Evolutionary conservation across 2,113 vertebrate species (phyloP).

Genomic region (Carettochelys insculpta): DNA sequence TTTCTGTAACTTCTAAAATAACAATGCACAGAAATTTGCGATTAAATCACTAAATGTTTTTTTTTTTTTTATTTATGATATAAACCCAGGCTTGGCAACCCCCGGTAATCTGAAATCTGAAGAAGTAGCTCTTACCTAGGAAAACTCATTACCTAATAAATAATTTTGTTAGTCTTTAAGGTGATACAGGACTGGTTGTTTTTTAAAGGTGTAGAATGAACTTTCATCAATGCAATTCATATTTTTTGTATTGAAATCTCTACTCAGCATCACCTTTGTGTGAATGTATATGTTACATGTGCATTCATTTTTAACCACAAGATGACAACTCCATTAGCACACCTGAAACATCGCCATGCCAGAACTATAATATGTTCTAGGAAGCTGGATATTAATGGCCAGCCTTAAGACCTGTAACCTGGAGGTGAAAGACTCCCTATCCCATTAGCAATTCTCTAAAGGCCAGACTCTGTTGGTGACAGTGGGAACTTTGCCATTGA

Average conservation of each 20-base stretch:
- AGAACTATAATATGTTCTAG: not conserved
- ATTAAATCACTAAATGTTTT: not conserved
- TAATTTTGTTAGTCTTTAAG: no score
- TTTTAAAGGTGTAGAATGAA: not conserved
- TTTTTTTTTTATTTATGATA: constrained; percentile 1
- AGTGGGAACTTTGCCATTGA: not conserved
- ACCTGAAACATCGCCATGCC: not conserved
- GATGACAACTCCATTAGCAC: not conserved
- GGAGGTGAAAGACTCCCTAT: not conserved
- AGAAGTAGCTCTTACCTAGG: no score
- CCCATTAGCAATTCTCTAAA: not conserved
- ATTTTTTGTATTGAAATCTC: not conserved
- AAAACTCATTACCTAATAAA: not conserved
- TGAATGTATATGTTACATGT: not conserved
- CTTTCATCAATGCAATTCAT: not conserved
- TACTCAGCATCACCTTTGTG: not conserved
- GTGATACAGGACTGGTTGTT: no score
- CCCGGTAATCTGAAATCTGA: no score
- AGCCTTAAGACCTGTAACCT: not conserved
- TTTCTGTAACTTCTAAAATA: not conserved
- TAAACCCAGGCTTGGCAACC: no score
- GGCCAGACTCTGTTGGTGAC: not conserved
- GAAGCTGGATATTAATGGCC: not conserved
- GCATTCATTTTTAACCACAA: not conserved
- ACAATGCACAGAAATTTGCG: not conserved